Conservation (phyloP, 2,113 vertebrate species). For the Henicopernis longicauda region DNA sequence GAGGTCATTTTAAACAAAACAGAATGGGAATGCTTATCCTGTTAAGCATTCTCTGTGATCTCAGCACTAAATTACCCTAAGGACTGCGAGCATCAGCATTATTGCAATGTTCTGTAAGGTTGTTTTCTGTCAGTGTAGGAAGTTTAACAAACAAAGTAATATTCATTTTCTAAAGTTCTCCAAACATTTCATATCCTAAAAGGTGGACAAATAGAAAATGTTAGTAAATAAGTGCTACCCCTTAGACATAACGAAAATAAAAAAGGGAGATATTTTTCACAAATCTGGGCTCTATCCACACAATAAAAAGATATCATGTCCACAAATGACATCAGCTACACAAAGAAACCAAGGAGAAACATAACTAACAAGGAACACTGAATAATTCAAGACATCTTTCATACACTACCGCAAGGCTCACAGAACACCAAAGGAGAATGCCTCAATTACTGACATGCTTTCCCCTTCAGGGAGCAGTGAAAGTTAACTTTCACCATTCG, state of each 20-base stretch:
- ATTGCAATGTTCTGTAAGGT: background rate
- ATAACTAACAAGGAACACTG: conserved; percentile 14
- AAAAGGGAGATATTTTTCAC: background rate
- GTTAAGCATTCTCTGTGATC: conserved; percentile 25
- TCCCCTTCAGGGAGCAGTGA: conserved; percentile 22
- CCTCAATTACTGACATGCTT: conserved; percentile 2
- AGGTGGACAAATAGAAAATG: background rate
- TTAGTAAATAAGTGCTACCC: background rate
- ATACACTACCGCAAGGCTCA: background rate
- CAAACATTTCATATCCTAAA: background rate
- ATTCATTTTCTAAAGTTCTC: background rate
- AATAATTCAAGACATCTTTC: conserved; percentile 57
- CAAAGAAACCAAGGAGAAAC: conserved; percentile 29
- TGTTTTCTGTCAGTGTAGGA: background rate
- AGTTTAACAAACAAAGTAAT: background rate
- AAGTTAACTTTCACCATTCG: conserved; percentile 39
- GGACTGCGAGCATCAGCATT: conserved; percentile 14
- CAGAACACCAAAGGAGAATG: background rate
- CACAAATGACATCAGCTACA: background rate
- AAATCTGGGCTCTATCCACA: background rate
- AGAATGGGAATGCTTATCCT: background rate
- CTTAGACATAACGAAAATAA: background rate
- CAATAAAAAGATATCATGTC: background rate
- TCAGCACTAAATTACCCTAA: conserved; percentile 18
- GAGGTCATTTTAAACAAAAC: conserved; percentile 2